A percentile compares a stretch with the other conserved stretches of the same genome.
Conservation (phyloP, 2,113 vertebrate genomes). For the Pungitius pungitius region DNA sequence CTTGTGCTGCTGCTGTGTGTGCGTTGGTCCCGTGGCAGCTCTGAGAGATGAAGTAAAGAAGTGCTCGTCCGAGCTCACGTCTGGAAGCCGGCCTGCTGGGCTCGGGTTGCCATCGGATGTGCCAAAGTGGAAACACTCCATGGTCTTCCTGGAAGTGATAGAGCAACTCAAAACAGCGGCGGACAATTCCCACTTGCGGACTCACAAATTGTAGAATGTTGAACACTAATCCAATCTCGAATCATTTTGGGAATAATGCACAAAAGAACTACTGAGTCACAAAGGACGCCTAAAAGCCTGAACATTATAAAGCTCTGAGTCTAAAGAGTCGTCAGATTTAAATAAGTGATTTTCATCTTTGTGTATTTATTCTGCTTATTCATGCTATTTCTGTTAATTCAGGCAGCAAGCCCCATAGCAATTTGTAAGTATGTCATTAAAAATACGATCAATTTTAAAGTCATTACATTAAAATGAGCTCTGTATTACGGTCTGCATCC, state of each 20-base stretch:
- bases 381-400: neutral
- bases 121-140: conserved; percentile 53
- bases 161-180: conserved; percentile 24
- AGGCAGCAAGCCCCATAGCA: neutral
- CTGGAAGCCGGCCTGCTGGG: conserved; percentile 60
- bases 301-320: neutral
- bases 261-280: neutral
- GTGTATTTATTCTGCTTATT: neutral
- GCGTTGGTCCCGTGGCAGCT: conserved; percentile 56
- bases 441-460: neutral
- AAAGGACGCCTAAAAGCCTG: neutral
- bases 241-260: neutral
- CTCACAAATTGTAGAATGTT: neutral
- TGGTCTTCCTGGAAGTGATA: conserved; percentile 55
- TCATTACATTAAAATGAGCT: neutral
- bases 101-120: conserved; percentile 19
- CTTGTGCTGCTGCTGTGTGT: conserved; percentile 36
- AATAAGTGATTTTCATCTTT: neutral
- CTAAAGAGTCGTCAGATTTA: conserved; percentile 6
- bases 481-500: no score
- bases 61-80: conserved; percentile 31
- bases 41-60: conserved; percentile 41
- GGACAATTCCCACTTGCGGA: conserved; percentile 9
- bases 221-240: neutral
- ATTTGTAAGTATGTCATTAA: neutral